Base-by-base conservation (phyloP, 2,113 vertebrate species). In the Euleptes europaea region DNA sequence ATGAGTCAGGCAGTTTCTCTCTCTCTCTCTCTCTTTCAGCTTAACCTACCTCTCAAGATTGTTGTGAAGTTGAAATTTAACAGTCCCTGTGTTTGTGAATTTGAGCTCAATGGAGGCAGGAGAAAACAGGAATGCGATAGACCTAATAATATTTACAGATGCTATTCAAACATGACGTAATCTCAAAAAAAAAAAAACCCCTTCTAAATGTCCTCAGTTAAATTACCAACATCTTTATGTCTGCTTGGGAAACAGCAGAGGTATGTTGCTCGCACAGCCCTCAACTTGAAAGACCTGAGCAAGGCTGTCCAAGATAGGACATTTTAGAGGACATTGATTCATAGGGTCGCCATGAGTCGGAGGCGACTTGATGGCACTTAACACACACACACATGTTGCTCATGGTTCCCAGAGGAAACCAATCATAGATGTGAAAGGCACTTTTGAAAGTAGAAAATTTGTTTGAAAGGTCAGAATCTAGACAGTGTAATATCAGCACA, bases 171-270 rank as follows among this genome's bases (percentile, higher is more conserved):
- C 65, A 91, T 33, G 60, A 91, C 86, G 2, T 73, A 72, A 78
- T 94, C 17, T 72, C 89, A 93, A 92, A n/a, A 87, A 82, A 23
- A 35, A 88, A 94, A 94, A 95, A 63, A n/a, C n/a, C 86, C 91
- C 82, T 85, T 88, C 93, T 87, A 81, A 92, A 91, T 94, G 94
- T 76, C 51, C 88, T 73, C 90, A 86, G 86, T 73, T 82, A 94
- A 90, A 65, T 92, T 90, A 92, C 91, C 90, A 94, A 92, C 84
- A 93, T 66, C 40, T 86, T 89, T 88, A 92, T 92, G 83, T 83
- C 86, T 95, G 88, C 7, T 88, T 91, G 85, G 90, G 85, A 84
- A 88, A 90, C 33, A 42, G 69, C 88, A 66, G 79, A 84, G 93
- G 63, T 82, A n/a, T 66, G 86, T 88, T 88, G 89, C 75, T 90